A percentile compares a stretch with the other conserved stretches of the same genome.
Evolutionary conservation across 2,888 invertebrate genomes (phyloP).

Genomic region (Empis livida): DNA sequence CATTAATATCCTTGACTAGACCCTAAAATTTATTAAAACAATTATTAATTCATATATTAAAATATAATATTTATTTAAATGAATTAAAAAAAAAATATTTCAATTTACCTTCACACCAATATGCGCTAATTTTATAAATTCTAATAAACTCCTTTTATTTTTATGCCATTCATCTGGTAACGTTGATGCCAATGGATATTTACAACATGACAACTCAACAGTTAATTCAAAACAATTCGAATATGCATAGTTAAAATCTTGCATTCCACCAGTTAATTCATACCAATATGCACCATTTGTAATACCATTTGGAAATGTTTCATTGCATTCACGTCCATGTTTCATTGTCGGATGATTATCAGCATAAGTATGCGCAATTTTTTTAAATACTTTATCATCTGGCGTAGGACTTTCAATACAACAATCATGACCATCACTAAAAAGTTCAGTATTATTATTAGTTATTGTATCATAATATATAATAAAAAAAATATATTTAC

Average conservation of each 20-base stretch:
- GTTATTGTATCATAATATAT: background rate
- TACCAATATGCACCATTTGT: conserved; percentile 93
- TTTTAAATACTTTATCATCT: conserved; percentile 68
- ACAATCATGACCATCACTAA: conserved; percentile 43
- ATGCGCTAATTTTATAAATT: conserved; percentile 71
- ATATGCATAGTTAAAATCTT: conserved; percentile 92
- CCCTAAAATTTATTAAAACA: conserved; percentile 21
- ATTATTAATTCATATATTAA: no score
- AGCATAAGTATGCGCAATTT: conserved; percentile 65
- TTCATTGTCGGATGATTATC: conserved; percentile 62
- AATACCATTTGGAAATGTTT: conserved; percentile 64
- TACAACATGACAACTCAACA: conserved; percentile 91
- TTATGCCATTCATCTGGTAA: conserved; percentile 68
- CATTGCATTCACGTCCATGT: conserved; percentile 57
- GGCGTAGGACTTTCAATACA: conserved; percentile 66
- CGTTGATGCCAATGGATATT: conserved; percentile 65
- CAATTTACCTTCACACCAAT: conserved; percentile 47
- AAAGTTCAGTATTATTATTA: background rate
- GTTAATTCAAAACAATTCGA: conserved; percentile 96
- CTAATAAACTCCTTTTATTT: conserved; percentile 74
- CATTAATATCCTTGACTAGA: conserved; percentile 30
- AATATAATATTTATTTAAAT: background rate
- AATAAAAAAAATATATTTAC: conserved; percentile 37
- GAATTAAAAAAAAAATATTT: background rate
- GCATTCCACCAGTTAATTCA: conserved; percentile 87